Conservation (phyloP, 1,140 invertebrate species). For the Drosophila rufa region DNA sequence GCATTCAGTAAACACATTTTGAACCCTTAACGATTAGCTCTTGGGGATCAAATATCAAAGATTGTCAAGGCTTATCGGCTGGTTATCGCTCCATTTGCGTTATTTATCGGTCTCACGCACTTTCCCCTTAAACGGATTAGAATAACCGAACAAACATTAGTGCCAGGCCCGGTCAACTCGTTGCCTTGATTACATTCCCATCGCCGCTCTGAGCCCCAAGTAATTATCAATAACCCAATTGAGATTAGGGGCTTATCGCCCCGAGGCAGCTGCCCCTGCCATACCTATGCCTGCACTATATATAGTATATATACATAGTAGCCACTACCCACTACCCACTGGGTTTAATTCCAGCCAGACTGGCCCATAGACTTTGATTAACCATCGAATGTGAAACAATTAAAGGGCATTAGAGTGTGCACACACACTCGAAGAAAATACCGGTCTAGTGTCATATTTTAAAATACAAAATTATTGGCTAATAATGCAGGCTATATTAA, state of each 20-base stretch:
- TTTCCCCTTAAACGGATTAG: not conserved
- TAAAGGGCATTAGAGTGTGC: not conserved
- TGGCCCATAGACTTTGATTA: conserved; percentile 19
- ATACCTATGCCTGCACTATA: not conserved
- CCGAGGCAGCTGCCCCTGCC: not conserved
- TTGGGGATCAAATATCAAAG: not conserved
- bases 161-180: no score
- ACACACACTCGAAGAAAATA: conserved; percentile 11
- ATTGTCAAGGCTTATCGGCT: not conserved
- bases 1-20: no score
- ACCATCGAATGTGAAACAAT: conserved; percentile 2
- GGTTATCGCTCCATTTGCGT: not conserved
- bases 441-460: not conserved
- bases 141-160: no score
- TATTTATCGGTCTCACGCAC: not conserved
- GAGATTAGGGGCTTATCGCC: conserved; percentile 22
- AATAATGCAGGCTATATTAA: not conserved
- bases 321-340: no score
- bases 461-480: not conserved
- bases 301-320: not conserved
- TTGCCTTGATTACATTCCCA: conserved; percentile 3
- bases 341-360: conserved; percentile 14
- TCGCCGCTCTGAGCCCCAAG: not conserved
- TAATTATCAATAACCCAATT: conserved; percentile 26
- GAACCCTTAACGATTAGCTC: not conserved